Evolutionary conservation across 1,140 invertebrate species (phyloP).

Genomic region (Heliconius congener): DNA sequence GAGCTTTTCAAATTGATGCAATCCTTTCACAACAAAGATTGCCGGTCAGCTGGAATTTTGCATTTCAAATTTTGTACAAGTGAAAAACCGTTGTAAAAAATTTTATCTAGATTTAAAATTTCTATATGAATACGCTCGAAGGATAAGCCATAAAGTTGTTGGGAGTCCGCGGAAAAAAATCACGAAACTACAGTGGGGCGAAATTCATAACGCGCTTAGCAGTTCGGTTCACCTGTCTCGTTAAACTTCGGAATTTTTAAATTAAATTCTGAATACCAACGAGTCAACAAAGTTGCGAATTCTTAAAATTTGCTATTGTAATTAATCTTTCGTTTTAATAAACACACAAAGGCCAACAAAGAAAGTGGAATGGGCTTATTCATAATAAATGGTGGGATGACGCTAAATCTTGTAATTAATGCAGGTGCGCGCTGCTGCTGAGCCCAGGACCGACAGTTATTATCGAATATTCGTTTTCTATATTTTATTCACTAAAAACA

Average conservation of each 20-base stretch:
- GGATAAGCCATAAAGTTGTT: constrained; percentile 71
- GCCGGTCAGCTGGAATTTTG: constrained; percentile 38
- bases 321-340: constrained; percentile 75
- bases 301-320: constrained; percentile 76
- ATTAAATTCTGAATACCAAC: constrained; percentile 76
- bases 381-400: constrained; percentile 70
- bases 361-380: constrained; percentile 57
- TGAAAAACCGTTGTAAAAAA: constrained; percentile 50
- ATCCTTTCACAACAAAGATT: constrained; percentile 35
- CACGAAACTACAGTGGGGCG: constrained; percentile 68
- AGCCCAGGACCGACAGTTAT: constrained; percentile 54
- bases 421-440: constrained; percentile 61
- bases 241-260: constrained; percentile 79
- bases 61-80: constrained; percentile 41
- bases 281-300: constrained; percentile 75
- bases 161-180: constrained; percentile 64
- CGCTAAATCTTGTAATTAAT: constrained; percentile 76
- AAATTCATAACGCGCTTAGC: constrained; percentile 79
- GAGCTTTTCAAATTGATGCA: constrained; percentile 29
- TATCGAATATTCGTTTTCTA: constrained; percentile 61
- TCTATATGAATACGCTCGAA: constrained; percentile 60
- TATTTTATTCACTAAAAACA: constrained; percentile 7
- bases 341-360: constrained; percentile 62
- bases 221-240: constrained; percentile 77
- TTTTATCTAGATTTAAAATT: constrained; percentile 54